A percentile compares a stretch with the other conserved stretches of the same genome.
These are phyloP conservation scores for Euphydryas editha DNA, from an alignment of 2,888 invertebrate species.

Conservation along the genomic window DNA sequence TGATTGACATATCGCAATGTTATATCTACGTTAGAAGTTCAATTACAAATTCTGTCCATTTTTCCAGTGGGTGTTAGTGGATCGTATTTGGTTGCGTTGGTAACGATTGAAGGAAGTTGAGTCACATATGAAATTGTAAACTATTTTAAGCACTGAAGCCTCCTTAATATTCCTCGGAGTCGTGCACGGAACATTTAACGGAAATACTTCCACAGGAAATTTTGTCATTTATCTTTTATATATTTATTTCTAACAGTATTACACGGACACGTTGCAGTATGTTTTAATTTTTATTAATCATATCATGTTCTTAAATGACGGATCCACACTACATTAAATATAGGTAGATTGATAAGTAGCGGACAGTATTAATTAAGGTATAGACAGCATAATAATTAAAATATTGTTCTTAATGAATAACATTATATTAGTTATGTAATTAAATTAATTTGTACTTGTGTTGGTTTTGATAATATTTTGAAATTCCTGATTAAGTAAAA, in stretches of 20 bases:
- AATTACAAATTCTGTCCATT: conserved; percentile 38
- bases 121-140: conserved; percentile 55
- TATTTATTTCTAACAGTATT: conserved; percentile 7
- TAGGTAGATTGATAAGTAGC: too few relatives aligned
- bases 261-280: too few relatives aligned
- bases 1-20: conserved; percentile 67
- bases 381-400: too few relatives aligned
- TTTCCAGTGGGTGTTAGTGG: conserved; percentile 54
- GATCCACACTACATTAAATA: too few relatives aligned
- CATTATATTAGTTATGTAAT: too few relatives aligned
- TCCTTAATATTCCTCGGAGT: conserved; percentile 65
- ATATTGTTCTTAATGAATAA: too few relatives aligned
- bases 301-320: too few relatives aligned
- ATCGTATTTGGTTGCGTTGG: conserved; percentile 30
- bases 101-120: conserved; percentile 60
- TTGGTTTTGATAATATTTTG: not conserved
- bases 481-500: too few relatives aligned
- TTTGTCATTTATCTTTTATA: conserved; percentile 19
- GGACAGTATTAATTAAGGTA: too few relatives aligned
- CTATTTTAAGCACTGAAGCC: conserved; percentile 54
- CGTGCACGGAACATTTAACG: conserved; percentile 33
- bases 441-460: too few relatives aligned
- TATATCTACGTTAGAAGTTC: conserved; percentile 49
- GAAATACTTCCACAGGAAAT: conserved; percentile 40
- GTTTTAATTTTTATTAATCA: too few relatives aligned